Percentiles rank a stretch among this genome's conserved stretches.
Evolutionary conservation across 2,888 invertebrate species (phyloP).

Genomic region (Drosophila pseudotalamancana): DNA sequence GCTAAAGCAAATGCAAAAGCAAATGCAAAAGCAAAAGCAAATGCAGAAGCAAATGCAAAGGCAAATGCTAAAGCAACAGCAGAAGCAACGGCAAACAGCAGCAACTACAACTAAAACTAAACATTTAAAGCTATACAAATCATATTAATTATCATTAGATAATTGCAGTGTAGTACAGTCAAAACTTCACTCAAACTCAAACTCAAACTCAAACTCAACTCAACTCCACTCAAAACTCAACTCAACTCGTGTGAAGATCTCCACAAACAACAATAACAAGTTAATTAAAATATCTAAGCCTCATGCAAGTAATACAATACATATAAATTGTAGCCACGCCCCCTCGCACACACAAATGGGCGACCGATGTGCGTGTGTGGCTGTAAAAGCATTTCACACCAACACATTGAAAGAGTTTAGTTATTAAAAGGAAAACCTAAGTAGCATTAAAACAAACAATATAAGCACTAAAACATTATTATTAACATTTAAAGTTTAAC

Average conservation of each 20-base stretch:
- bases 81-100: constrained; percentile 3
- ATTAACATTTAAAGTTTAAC: constrained; percentile 60
- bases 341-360: neutral
- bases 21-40: too few relatives aligned
- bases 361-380: neutral
- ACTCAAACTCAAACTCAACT: constrained; percentile 44
- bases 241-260: constrained; percentile 68
- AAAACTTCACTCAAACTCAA: constrained; percentile 68
- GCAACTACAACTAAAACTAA: constrained; percentile 47
- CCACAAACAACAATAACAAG: constrained; percentile 37
- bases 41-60: too few relatives aligned
- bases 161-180: constrained; percentile 72
- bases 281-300: constrained; percentile 17
- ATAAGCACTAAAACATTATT: constrained; percentile 57
- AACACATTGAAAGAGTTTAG: constrained; percentile 62
- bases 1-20: too few relatives aligned
- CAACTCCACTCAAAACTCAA: constrained; percentile 38
- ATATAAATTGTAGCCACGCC: constrained; percentile 35
- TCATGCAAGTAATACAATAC: constrained; percentile 13
- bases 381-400: constrained; percentile 48
- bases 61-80: constrained; percentile 54
- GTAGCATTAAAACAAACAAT: constrained; percentile 57
- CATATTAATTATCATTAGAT: constrained; percentile 45
- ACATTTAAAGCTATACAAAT: constrained; percentile 52
- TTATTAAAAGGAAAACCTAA: constrained; percentile 43